Conservation (phyloP, 1,140 invertebrate species). For the Drosophila oshimai region DNA sequence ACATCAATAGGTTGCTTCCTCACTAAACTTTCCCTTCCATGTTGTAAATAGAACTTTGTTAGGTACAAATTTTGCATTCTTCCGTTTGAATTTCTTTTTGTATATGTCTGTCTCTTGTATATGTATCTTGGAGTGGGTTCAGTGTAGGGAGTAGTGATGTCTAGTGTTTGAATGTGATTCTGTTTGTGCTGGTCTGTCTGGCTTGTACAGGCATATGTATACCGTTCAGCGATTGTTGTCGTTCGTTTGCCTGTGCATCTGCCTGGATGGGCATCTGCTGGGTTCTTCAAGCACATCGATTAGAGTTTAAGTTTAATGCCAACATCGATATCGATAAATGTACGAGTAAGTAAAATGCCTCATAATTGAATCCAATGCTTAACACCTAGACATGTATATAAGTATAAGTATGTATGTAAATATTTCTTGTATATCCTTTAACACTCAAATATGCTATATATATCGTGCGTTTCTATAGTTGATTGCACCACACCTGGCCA, state of each 20-base stretch:
- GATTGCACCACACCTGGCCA: conserved; percentile 15
- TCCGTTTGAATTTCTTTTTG: conserved; percentile 1
- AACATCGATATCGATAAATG: conserved; percentile 61
- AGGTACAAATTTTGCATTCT: conserved; percentile 69
- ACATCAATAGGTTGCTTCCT: conserved; percentile 60
- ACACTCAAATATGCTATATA: conserved; percentile 52
- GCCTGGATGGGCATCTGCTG: too few species aligned
- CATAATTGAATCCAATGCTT: conserved; percentile 75
- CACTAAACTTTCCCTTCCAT: conserved; percentile 17
- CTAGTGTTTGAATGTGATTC: neutral
- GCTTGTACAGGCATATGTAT: conserved; percentile 71
- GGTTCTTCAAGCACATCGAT: conserved; percentile 55
- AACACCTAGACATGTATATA: conserved; percentile 66
- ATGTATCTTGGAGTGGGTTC: conserved; percentile 4
- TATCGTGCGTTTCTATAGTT: conserved; percentile 50
- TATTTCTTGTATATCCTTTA: conserved; percentile 55
- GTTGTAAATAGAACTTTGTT: conserved; percentile 66
- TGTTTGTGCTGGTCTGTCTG: conserved; percentile 10
- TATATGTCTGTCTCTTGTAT: conserved; percentile 24
- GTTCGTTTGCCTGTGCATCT: conserved; percentile 13
- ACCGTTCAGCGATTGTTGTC: conserved; percentile 58
- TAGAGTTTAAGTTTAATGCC: conserved; percentile 43
- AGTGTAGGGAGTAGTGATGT: neutral
- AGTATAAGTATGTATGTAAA: conserved; percentile 53
- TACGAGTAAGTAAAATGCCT: conserved; percentile 61